Evolutionary conservation across 2,113 vertebrate genomes (phyloP), one percentile per base, ranked within the genome.

Genomic region (Machaerirhynchus nigripectus): DNA sequence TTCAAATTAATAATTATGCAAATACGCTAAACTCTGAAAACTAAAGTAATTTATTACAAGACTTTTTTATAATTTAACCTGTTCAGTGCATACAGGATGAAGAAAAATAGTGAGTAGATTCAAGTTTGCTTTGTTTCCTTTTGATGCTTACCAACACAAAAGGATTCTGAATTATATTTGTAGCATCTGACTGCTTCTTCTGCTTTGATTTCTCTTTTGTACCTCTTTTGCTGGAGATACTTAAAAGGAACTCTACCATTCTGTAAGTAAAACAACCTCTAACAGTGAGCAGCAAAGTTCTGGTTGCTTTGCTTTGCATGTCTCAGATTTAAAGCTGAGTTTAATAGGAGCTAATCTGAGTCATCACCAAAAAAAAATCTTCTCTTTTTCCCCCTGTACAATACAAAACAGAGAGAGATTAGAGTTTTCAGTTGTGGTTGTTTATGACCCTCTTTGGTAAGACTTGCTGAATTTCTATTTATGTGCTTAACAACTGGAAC

Each of bases 401-500:
- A 31, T 59, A 83, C 42, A 89, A 93, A 97, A 73, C 74, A 84
- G 46, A 64, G n/a, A 79, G 89, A 76, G 22, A 59, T 61, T 13
- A 81, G 65, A 85, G 23, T 21, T 94, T 95, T 92, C 73, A 74
- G 61, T 23, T 71, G 65, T 82, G 30, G 27, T 70, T 83, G 31
- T 31, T 79, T 55, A 60, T 59, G 46, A 59, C 24, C 50, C 50
- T 80, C 59, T 64, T 52, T 73, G 46, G 80, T 70, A 85, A 89
- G 46, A 49, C 22, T 65, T 42, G 49, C 35, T 91, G 90, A 65
- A 65, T 93, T 95, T 92, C 68, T 95, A 78, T 84, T 95, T 89
- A 78, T 74, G 70, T 82, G 46, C 87, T 87, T 94, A 92, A 96
- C 78, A 94, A 71, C 47, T 73, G 73, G 56, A 95, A 93, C 39